These are phyloP conservation scores for Volucella bombylans DNA, from an alignment of 2,888 invertebrate species.

Conservation along the genomic window DNA sequence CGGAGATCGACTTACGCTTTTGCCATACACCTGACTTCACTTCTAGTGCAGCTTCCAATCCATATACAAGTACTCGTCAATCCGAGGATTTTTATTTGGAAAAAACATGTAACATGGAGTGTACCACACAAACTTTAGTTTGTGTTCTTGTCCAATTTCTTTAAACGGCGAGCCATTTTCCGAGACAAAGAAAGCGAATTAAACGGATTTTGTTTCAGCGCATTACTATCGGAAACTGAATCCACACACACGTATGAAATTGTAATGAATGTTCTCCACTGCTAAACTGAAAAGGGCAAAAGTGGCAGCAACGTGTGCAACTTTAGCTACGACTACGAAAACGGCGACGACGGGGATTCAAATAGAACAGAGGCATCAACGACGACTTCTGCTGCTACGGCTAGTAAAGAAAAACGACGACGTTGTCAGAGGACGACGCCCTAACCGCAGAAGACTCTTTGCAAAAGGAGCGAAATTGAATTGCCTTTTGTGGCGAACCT, in stretches of 20 bases:
- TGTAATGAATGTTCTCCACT: conserved; percentile 70
- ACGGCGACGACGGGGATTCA: conserved; percentile 56
- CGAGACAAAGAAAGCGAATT: conserved; percentile 40
- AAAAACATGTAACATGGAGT: conserved; percentile 34
- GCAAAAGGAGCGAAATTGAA: conserved; percentile 67
- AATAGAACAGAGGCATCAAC: conserved; percentile 59
- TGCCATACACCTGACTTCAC: conserved; percentile 69
- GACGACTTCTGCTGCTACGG: conserved; percentile 47
- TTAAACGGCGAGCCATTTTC: conserved; percentile 27
- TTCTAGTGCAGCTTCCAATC: conserved; percentile 55
- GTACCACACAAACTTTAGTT: conserved; percentile 39
- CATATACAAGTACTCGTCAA: conserved; percentile 55
- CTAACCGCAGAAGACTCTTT: conserved; percentile 53
- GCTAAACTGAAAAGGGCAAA: conserved; percentile 62
- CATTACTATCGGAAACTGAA: conserved; percentile 57
- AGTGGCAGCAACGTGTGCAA: conserved; percentile 66
- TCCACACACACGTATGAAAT: conserved; percentile 42
- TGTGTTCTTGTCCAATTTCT: conserved; percentile 41
- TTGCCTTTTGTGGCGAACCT: conserved; percentile 68
- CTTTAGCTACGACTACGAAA: conserved; percentile 33
- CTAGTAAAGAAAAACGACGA: conserved; percentile 41
- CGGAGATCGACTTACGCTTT: conserved; percentile 75
- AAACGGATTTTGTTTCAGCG: conserved; percentile 66
- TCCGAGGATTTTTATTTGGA: conserved; percentile 38
- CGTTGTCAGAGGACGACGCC: conserved; percentile 42